phyloP scores from a whole-genome alignment of 2,113 vertebrate species.

The Stercorarius parasiticus region DNA sequence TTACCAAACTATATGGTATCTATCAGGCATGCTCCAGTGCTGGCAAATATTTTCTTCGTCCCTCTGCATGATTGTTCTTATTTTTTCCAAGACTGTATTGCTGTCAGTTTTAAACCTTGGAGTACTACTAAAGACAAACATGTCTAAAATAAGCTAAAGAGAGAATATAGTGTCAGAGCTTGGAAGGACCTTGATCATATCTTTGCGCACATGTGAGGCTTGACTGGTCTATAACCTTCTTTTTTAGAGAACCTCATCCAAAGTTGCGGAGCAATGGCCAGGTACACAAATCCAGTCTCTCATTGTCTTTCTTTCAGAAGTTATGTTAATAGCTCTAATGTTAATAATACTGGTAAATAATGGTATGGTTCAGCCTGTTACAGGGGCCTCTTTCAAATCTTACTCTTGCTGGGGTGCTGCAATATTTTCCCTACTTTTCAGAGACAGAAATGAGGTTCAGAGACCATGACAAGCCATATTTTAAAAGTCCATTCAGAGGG shows the following conservation, averaged over 20 bases:
- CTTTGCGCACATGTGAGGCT: background rate
- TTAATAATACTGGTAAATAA: background rate
- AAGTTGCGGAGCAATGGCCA: background rate
- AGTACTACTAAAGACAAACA: background rate
- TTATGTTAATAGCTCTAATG: background rate
- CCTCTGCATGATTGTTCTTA: background rate
- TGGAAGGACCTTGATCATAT: background rate
- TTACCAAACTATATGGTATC: background rate
- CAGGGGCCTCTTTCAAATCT: background rate
- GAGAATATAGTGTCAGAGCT: background rate
- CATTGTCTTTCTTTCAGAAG: background rate
- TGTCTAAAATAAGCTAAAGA: background rate
- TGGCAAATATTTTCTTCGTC: background rate
- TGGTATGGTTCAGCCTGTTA: background rate
- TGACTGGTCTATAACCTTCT: background rate
- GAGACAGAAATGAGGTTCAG: background rate
- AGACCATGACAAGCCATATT: background rate
- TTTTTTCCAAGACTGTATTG: background rate
- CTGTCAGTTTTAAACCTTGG: background rate
- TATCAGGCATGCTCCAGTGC: background rate
- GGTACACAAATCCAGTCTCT: background rate
- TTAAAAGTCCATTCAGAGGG: background rate
- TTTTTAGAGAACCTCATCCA: background rate
- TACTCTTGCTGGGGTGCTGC: background rate
- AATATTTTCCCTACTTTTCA: background rate